Conservation (phyloP, 2,888 invertebrate genomes). For the Acrobasis repandana region DNA sequence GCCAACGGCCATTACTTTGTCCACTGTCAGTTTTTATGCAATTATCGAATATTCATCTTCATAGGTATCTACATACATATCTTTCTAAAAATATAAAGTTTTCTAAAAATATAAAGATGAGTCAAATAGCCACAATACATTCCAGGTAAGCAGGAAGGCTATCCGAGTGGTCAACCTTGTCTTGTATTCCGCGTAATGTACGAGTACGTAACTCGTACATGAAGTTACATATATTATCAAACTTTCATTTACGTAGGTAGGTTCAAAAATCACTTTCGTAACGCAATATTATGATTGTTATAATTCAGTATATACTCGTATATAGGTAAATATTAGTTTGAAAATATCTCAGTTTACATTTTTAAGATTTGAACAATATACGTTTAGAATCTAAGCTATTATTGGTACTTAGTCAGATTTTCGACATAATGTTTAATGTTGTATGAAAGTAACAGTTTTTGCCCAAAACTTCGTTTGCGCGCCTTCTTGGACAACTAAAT, state of each 20-base stretch:
- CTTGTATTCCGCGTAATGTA: neutral
- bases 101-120: neutral
- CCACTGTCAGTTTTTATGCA: no score
- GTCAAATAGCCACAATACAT: neutral
- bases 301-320: no score
- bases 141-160: constrained; percentile 50
- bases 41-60: no score
- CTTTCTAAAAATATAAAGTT: neutral
- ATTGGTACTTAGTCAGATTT: no score
- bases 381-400: no score
- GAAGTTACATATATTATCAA: neutral
- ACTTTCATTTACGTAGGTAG: neutral
- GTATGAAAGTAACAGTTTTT: no score
- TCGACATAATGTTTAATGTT: no score
- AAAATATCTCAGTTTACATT: neutral
- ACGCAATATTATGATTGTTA: neutral
- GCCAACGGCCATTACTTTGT: no score
- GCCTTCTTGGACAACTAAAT: no score
- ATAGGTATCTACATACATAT: no score
- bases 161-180: constrained; percentile 51
- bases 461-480: no score
- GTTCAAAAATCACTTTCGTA: neutral
- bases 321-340: neutral
- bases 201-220: neutral
- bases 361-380: no score